Conservation (phyloP, 1,140 invertebrate genomes). For the Drosophila pseudoananassae region DNA sequence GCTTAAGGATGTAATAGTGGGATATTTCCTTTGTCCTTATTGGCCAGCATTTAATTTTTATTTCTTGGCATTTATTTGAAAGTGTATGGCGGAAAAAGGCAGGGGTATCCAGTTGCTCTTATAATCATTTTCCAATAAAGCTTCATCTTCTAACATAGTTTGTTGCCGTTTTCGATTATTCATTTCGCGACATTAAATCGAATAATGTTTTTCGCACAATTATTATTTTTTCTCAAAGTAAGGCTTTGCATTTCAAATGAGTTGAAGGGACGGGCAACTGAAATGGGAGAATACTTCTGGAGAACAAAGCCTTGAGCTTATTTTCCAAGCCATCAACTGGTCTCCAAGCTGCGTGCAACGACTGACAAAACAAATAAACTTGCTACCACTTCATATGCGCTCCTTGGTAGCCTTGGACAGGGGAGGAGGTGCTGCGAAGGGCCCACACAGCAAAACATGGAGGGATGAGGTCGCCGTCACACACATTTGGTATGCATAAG, state of each 20-base stretch:
- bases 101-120: neutral
- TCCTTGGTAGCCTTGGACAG: neutral
- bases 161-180: no score
- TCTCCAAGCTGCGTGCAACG: slow-evolving; percentile 37
- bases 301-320: slow-evolving; percentile 32
- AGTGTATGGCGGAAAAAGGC: neutral
- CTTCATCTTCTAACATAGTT: no score
- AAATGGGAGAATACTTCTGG: slow-evolving; percentile 10
- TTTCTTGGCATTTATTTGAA: slow-evolving; percentile 42
- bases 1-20: slow-evolving; percentile 15
- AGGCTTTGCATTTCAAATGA: slow-evolving; percentile 63
- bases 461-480: slow-evolving; percentile 14
- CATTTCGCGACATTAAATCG: neutral
- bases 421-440: neutral
- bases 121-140: no score
- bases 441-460: neutral
- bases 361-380: slow-evolving; percentile 76
- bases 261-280: slow-evolving; percentile 9
- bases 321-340: slow-evolving; percentile 51
- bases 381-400: slow-evolving; percentile 37
- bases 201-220: slow-evolving; percentile 3
- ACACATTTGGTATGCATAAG: slow-evolving; percentile 80
- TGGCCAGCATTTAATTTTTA: slow-evolving; percentile 64
- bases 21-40: slow-evolving; percentile 50
- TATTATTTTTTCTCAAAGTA: slow-evolving; percentile 40